phyloP scores from a whole-genome alignment of 2,113 vertebrate species.

The Tichodroma muraria region DNA sequence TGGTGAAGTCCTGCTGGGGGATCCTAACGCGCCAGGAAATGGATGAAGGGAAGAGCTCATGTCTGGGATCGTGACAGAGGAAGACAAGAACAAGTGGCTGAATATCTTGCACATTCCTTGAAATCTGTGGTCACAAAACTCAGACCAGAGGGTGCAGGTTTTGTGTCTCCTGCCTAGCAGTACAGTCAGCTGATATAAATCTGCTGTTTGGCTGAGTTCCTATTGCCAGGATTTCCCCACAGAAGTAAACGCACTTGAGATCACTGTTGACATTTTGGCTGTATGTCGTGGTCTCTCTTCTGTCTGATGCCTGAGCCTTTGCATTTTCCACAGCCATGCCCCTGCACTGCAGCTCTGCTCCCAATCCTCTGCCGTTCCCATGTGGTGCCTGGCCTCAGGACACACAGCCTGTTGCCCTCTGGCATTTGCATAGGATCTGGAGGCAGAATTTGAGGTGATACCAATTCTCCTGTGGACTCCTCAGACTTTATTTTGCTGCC shows the following conservation, averaged over 20 bases:
- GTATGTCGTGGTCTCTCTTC: not conserved
- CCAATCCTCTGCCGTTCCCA: not conserved
- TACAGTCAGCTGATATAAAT: not conserved
- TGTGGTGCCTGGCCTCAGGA: not conserved
- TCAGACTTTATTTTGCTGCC: not conserved
- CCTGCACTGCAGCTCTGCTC: not conserved
- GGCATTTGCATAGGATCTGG: not conserved
- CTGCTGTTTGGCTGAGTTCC: not conserved
- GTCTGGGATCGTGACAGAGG: not conserved
- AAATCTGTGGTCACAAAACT: not conserved
- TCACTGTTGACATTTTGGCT: not conserved
- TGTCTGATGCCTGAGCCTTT: not conserved
- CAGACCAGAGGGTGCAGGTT: not conserved
- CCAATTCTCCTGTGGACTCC: not conserved
- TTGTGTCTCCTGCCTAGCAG: not conserved
- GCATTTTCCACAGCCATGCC: not conserved
- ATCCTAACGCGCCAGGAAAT: fast-evolving
- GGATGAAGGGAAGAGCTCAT: not conserved
- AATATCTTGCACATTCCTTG: not conserved
- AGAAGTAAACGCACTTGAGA: not conserved
- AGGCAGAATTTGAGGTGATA: not conserved
- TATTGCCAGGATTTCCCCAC: not conserved
- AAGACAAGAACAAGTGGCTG: not conserved
- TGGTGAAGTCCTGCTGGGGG: not conserved
- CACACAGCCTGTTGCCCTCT: not conserved